These are phyloP conservation scores for Rhinoptilus africanus DNA, from an alignment of 2,113 vertebrate species.

Conservation along the genomic window DNA sequence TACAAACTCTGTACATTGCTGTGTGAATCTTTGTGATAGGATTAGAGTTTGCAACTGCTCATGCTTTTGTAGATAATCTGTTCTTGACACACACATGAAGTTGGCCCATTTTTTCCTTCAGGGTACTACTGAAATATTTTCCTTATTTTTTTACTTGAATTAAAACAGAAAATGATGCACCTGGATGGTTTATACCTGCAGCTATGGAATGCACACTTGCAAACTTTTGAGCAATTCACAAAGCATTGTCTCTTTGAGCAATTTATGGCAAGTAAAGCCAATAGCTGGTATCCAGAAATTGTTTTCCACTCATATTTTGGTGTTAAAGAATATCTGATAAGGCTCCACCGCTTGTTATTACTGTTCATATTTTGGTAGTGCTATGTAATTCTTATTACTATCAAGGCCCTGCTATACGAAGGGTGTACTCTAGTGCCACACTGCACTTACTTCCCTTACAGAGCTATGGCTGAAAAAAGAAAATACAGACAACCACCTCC, in stretches of 20 bases:
- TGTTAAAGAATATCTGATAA: background rate
- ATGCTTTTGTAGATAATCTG: background rate
- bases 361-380: background rate
- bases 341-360: background rate
- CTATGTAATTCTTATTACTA: background rate
- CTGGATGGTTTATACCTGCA: background rate
- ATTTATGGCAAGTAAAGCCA: background rate
- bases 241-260: background rate
- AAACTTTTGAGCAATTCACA: background rate
- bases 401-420: background rate
- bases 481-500: background rate
- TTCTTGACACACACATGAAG: background rate
- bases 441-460: background rate
- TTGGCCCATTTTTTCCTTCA: background rate
- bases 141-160: background rate
- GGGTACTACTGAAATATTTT: background rate
- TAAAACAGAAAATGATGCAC: background rate
- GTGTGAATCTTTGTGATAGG: background rate
- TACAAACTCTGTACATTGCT: background rate
- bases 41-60: background rate
- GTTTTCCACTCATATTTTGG: background rate
- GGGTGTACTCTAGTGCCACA: background rate
- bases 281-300: background rate
- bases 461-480: background rate
- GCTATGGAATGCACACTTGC: background rate